Evolutionary conservation across 2,113 vertebrate genomes (phyloP).

Genomic region (Octodon degus): DNA sequence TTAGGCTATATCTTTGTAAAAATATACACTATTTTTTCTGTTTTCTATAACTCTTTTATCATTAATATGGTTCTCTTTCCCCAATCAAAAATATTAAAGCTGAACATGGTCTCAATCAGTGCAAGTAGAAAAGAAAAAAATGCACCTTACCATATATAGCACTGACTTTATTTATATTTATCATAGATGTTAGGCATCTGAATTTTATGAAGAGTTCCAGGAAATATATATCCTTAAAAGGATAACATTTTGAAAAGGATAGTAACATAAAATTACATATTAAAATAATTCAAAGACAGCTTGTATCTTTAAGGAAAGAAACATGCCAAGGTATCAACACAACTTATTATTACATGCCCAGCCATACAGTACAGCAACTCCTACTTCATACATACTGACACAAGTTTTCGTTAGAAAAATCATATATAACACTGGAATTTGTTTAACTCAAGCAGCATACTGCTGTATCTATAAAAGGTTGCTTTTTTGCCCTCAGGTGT

Average conservation of each 20-base stretch:
- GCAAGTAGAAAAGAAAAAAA: background rate
- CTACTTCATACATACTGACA: background rate
- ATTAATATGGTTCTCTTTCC: background rate
- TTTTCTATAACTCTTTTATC: background rate
- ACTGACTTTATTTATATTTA: conserved; percentile 48
- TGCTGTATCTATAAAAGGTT: background rate
- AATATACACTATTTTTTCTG: background rate
- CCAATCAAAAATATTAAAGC: conserved; percentile 3
- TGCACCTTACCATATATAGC: background rate
- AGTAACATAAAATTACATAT: background rate
- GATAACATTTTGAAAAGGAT: background rate
- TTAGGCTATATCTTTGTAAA: background rate
- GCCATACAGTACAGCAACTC: background rate
- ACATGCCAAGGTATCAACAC: background rate
- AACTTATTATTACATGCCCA: background rate
- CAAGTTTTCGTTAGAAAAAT: background rate
- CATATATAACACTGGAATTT: background rate
- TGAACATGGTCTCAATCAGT: background rate
- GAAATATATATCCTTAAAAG: conserved; percentile 44
- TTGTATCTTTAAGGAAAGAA: conserved; percentile 23
- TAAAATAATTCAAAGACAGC: conserved; percentile 29
- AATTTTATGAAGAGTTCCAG: conserved; percentile 62
- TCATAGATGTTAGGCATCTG: background rate
- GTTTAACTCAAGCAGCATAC: background rate
- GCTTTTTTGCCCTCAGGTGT: background rate